phyloP scores from a whole-genome alignment of 2,113 vertebrate genomes.

The Erythrolamprus reginae region DNA sequence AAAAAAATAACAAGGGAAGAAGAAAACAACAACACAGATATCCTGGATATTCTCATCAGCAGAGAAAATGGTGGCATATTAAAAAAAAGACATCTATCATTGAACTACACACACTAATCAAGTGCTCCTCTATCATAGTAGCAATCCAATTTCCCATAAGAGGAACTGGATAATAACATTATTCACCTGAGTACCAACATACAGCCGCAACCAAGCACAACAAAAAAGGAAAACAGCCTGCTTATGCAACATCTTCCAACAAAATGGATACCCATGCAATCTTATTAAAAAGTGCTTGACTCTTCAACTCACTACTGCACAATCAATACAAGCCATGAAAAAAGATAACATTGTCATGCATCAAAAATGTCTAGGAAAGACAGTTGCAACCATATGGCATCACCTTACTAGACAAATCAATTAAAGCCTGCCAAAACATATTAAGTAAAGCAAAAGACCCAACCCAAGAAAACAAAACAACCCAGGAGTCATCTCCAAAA shows the following conservation, averaged over 20 bases:
- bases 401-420: neutral
- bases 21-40: neutral
- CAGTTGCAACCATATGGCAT: neutral
- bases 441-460: neutral
- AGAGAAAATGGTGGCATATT: neutral
- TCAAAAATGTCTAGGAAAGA: neutral
- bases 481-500: neutral
- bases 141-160: neutral
- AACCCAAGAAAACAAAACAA: neutral
- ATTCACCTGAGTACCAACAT: neutral
- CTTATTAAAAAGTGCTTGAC: neutral
- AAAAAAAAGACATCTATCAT: neutral
- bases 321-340: neutral
- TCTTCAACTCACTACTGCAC: neutral
- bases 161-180: neutral
- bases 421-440: neutral
- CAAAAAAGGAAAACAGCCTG: neutral
- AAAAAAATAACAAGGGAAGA: neutral
- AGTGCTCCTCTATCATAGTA: neutral
- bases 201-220: neutral
- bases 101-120: neutral
- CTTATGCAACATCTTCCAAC: neutral
- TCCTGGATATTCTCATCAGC: neutral
- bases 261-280: neutral
- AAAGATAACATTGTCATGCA: neutral